Evolutionary conservation across 53 echinoderm and acorn worm species (phyloP).

Genomic region (Henricia sp.): DNA sequence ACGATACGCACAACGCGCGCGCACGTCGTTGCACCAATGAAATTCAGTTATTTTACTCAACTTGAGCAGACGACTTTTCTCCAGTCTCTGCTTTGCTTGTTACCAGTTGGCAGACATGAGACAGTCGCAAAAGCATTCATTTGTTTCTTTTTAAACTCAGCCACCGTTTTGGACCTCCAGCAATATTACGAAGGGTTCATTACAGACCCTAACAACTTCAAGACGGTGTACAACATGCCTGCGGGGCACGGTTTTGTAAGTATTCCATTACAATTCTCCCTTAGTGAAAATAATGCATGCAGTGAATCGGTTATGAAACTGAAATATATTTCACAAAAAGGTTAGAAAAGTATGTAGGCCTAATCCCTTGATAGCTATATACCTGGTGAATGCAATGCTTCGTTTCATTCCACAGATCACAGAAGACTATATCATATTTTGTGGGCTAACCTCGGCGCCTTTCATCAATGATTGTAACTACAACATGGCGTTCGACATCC

Average conservation of each 20-base stretch:
- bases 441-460: conserved; percentile 48
- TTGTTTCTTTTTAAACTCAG: neutral
- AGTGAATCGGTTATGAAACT: too few species aligned
- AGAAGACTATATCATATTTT: conserved; percentile 58
- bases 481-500: conserved; percentile 75
- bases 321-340: too few species aligned
- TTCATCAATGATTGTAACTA: conserved; percentile 90
- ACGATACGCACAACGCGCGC: too few species aligned
- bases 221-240: conserved; percentile 30
- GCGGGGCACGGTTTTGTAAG: conserved; percentile 80
- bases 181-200: conserved; percentile 49
- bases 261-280: too few species aligned
- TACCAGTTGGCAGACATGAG: too few species aligned
- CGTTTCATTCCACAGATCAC: conserved; percentile 66
- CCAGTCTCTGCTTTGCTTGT: neutral
- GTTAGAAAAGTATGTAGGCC: too few species aligned
- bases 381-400: too few species aligned
- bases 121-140: too few species aligned
- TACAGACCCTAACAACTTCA: conserved; percentile 3
- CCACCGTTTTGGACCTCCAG: conserved; percentile 4
- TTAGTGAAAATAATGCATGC: too few species aligned
- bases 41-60: too few species aligned
- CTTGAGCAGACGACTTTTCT: too few species aligned
- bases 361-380: too few species aligned
- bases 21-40: neutral